Base-by-base conservation (phyloP, 2,113 vertebrate species). In the Tupaia chinensis region DNA sequence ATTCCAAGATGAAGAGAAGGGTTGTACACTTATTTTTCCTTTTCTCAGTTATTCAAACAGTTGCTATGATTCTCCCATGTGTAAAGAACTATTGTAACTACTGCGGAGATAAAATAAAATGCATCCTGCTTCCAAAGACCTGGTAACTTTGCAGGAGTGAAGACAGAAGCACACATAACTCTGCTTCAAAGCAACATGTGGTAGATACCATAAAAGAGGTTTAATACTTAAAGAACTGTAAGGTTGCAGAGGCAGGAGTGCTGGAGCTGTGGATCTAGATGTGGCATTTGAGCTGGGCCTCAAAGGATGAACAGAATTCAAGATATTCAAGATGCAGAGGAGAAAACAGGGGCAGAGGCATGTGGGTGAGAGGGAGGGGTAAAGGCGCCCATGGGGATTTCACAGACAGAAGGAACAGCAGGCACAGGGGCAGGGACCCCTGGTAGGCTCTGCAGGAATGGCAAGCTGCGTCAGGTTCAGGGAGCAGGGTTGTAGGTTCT, bases 371-470 rank as follows among this genome's bases (percentile, higher is more conserved):
- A 25, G 61, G 32, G 16, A 23, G 61, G 69, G 32, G 15, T 16
- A 0, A 0, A 20, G 70, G 44, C 4, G 29, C 54, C 90, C 6
- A 4, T 5, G 0, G 1, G 66, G 14, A 63, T 53, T 22, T 27
- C 7, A 3, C 0, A 1, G 13, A 32, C 1, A 22, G 68, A 70
- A n/a, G 61, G 2, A 60, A 32, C 22, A 32, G 77, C 0, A 12
- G n/a, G 15, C 4, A 0, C 1, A 1, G 19, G 11, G 4, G 54
- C 17, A 1, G 34, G 54, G 10, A n/a, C 32, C 25, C 25, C 19
- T 0, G 3, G 32, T 0, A 0, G 77, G 11, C 17, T 68, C 56
- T 0, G 44, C 53, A 77, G 61, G 22, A 12, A 14, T 0, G 2
- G 44, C 1, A 4, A n/a, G 54, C 74, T 0, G 13, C 23, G 12